Conservation (phyloP, 2,888 invertebrate species). For the Dynastes grantii region DNA sequence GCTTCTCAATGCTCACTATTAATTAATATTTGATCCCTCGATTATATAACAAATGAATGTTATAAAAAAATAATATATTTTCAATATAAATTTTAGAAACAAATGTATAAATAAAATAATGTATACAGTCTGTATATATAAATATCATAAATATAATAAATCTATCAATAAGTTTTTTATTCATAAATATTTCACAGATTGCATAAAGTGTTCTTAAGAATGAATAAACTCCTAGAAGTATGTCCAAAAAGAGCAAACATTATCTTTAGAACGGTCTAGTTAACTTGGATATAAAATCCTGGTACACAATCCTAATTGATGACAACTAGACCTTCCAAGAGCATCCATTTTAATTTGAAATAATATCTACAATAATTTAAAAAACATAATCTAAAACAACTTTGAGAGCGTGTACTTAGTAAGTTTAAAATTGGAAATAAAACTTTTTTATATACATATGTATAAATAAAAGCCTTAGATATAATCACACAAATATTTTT, state of each 20-base stretch:
- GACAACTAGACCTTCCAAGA: no score
- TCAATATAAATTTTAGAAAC: conserved; percentile 49
- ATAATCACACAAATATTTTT: not conserved
- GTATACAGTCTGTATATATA: conserved; percentile 38
- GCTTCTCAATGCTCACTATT: no score
- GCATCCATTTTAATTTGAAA: no score
- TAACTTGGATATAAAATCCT: not conserved
- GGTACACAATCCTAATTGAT: no score
- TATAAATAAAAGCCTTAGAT: no score
- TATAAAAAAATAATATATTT: conserved; percentile 50
- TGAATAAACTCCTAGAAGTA: not conserved
- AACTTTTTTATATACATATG: not conserved
- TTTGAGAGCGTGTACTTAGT: not conserved
- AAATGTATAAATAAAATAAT: conserved; percentile 47
- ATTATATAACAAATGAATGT: not conserved
- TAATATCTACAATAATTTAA: not conserved
- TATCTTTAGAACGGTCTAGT: not conserved
- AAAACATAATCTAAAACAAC: conserved; percentile 16
- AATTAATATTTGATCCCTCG: no score
- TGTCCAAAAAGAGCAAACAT: not conserved
- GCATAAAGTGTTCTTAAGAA: conserved; percentile 8
- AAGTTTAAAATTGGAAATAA: conserved; percentile 4
- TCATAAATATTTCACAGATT: conserved; percentile 31
- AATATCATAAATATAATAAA: conserved; percentile 44
- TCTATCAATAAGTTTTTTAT: conserved; percentile 32